Evolutionary conservation across 1,140 invertebrate genomes (phyloP).

Genomic region (Drosophila nannoptera): DNA sequence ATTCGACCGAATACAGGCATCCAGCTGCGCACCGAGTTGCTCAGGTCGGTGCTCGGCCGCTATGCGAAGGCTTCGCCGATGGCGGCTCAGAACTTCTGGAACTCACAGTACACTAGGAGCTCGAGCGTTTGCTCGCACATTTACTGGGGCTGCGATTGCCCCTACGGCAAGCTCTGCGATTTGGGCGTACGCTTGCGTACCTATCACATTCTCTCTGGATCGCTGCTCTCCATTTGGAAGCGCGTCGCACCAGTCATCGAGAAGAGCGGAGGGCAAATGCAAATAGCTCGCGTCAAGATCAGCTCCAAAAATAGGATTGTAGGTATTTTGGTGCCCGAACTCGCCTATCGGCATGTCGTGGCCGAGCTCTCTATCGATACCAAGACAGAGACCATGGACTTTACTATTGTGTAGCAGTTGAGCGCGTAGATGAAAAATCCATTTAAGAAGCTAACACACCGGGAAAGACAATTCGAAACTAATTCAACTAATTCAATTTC

Average conservation of each 20-base stretch:
- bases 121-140: constrained; percentile 49
- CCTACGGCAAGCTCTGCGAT: constrained; percentile 36
- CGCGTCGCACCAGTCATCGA: constrained; percentile 54
- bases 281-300: constrained; percentile 63
- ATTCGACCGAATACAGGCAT: constrained; percentile 59
- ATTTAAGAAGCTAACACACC: too few relatives aligned
- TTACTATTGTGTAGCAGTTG: neutral
- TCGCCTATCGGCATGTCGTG: constrained; percentile 50
- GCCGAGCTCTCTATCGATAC: constrained; percentile 48
- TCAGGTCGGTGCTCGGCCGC: constrained; percentile 42
- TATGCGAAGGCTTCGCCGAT: constrained; percentile 44
- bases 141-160: constrained; percentile 50
- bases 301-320: constrained; percentile 55
- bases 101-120: constrained; percentile 45
- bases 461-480: too few relatives aligned
- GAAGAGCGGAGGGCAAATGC: constrained; percentile 47
- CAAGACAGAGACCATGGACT: constrained; percentile 27
- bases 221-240: constrained; percentile 65
- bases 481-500: too few relatives aligned
- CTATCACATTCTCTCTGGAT: constrained; percentile 61
- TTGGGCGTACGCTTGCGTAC: constrained; percentile 52
- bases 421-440: neutral
- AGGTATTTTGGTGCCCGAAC: constrained; percentile 58
- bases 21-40: constrained; percentile 52
- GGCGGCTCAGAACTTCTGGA: constrained; percentile 37